Conservation (phyloP, 2,113 vertebrate species). For the Hystrix brachyura region DNA sequence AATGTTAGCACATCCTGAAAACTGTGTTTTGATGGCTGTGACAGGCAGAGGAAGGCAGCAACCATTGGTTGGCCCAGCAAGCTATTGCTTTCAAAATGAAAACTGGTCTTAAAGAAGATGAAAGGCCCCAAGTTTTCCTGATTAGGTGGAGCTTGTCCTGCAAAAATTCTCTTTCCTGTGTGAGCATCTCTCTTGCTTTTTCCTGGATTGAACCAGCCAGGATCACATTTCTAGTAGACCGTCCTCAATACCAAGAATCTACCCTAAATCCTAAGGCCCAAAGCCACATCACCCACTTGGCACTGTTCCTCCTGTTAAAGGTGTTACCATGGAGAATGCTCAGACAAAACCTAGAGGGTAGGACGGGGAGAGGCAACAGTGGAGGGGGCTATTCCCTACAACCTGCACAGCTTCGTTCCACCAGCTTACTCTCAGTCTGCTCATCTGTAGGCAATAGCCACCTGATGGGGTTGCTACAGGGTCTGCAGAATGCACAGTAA, state of each 20-base stretch:
- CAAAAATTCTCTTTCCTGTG: background rate
- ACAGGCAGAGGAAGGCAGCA: background rate
- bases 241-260: slow-evolving; percentile 64
- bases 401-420: background rate
- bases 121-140: background rate
- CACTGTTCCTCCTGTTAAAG: background rate
- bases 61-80: background rate
- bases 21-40: background rate
- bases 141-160: background rate
- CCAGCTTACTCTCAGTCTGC: background rate
- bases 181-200: background rate
- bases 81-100: background rate
- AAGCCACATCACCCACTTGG: background rate
- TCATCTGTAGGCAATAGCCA: background rate
- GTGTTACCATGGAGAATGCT: too few relatives aligned
- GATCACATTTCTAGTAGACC: slow-evolving; percentile 64
- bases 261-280: background rate
- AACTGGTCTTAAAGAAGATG: background rate
- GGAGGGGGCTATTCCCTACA: too few relatives aligned
- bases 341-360: background rate
- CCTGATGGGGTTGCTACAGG: background rate
- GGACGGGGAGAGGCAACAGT: too few relatives aligned
- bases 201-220: slow-evolving; percentile 61
- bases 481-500: background rate
- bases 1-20: background rate